Conservation (phyloP, 1,140 invertebrate genomes). For the Drosophila gunungcola region DNA sequence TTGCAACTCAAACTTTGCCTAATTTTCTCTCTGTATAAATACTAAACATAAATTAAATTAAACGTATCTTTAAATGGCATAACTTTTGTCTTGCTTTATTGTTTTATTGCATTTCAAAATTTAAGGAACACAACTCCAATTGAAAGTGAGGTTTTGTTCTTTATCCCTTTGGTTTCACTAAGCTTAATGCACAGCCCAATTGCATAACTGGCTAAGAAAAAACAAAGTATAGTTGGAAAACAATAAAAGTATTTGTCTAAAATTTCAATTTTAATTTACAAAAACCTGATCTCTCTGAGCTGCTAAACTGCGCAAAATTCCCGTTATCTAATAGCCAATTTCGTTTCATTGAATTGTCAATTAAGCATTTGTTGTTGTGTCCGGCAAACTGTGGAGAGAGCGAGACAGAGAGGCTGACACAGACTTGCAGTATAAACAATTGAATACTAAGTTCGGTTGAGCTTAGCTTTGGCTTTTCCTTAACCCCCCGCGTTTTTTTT, state of each 20-base stretch:
- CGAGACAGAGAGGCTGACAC: constrained; percentile 4
- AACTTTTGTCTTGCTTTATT: too few relatives aligned
- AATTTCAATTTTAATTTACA: constrained; percentile 8
- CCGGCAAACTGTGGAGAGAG: constrained; percentile 55
- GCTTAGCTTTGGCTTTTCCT: constrained; percentile 9
- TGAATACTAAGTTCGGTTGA: constrained; percentile 39
- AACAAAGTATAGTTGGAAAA: background rate
- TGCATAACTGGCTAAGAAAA: background rate
- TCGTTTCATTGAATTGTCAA: constrained; percentile 68
- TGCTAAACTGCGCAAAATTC: constrained; percentile 59
- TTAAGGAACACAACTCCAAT: too few relatives aligned
- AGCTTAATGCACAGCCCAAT: background rate
- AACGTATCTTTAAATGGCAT: too few relatives aligned
- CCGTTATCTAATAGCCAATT: constrained; percentile 73
- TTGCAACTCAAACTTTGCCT: too few relatives aligned
- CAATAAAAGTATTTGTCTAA: background rate
- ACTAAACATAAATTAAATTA: too few relatives aligned
- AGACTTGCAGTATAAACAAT: constrained; percentile 44
- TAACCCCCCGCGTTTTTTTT: background rate
- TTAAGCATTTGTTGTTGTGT: constrained; percentile 55
- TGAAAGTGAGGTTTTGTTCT: too few relatives aligned
- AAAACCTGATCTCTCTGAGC: constrained; percentile 22
- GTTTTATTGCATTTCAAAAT: too few relatives aligned
- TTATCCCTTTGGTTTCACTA: too few relatives aligned
- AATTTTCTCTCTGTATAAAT: too few relatives aligned